Evolutionary conservation across 2,797 vertebrate species (phyloP), one percentile per base, ranked within the genome.

Genomic region (Siniperca obscura): DNA sequence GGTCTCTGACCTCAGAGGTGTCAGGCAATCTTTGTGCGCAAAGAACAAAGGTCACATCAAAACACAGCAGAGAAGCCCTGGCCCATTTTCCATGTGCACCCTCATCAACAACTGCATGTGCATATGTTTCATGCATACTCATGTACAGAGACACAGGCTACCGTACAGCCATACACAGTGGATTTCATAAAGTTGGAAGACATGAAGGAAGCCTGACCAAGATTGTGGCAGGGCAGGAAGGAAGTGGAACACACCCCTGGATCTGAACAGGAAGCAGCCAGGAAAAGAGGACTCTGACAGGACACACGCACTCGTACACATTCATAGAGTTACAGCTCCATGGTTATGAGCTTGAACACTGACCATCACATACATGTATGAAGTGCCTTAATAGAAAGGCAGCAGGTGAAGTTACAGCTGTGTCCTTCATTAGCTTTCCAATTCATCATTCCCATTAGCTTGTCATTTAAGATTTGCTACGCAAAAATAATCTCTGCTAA

Each of bases 191-290:
- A 70, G 79, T 38, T 89, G 90, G 88, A 91, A 90, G 89, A 89
- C 81, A 76, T 83, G 80, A 70, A 91, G 90, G 92, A 95, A 95
- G 90, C 86, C 86, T 90, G 90, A 91, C 81, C 50, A 34, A 87
- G 93, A 93, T 92, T 90, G 75, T 90, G 87, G 87, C 87, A 81
- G 80, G 2, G 17, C 80, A 89, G 94, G 94, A 95, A 95, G 93
- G 92, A 93, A 87, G 76, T 70, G 86, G 89, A 92, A 94, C 91
- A 93, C 94, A 90, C 94, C 92, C 92, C 86, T 94, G 85, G 77
- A 89, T 92, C 87, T 86, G 87, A 94, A 91, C 87, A 88, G 94
- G 94, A 95, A 93, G 88, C 80, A 79, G 90, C 83, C 85, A 91
- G 94, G 91, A 93, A 92, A 91, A 89, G 86, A 90, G 85, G 88